Conservation (phyloP, 2,888 invertebrate species). For the Cactoblastis cactorum region DNA sequence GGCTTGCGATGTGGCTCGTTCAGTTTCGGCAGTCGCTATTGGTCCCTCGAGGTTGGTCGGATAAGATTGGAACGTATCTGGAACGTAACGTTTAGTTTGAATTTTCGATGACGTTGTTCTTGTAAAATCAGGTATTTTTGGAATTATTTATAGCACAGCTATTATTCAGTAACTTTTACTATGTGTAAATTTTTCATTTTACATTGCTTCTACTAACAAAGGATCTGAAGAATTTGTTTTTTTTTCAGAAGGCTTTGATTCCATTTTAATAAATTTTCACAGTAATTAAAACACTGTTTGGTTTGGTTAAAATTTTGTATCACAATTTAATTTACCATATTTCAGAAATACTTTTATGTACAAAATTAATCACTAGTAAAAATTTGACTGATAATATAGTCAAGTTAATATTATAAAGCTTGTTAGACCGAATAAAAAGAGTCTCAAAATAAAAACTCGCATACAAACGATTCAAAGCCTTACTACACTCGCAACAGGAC, state of each 20-base stretch:
- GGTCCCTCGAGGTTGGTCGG: conserved; percentile 8
- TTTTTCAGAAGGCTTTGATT: no score
- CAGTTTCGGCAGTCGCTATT: background rate
- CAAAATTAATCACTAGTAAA: no score
- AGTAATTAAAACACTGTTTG: no score
- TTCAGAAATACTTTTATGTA: no score
- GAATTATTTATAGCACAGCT: no score
- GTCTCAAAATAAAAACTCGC: background rate
- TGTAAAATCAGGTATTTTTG: background rate
- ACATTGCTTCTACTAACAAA: no score
- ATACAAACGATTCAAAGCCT: conserved; percentile 13
- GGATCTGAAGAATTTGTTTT: no score
- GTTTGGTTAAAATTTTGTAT: no score
- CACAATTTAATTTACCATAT: no score
- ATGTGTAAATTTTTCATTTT: no score
- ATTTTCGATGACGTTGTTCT: background rate
- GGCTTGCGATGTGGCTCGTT: conserved; percentile 1
- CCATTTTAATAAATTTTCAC: no score
- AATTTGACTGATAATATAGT: background rate
- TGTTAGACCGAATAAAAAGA: background rate
- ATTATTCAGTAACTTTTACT: no score
- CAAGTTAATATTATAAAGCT: background rate
- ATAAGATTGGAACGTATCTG: conserved; percentile 10
- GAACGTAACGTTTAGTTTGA: background rate
- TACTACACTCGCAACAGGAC: conserved; percentile 12